Conservation (phyloP, 2,888 invertebrate species). For the Lepidocyrtoides sp. region DNA sequence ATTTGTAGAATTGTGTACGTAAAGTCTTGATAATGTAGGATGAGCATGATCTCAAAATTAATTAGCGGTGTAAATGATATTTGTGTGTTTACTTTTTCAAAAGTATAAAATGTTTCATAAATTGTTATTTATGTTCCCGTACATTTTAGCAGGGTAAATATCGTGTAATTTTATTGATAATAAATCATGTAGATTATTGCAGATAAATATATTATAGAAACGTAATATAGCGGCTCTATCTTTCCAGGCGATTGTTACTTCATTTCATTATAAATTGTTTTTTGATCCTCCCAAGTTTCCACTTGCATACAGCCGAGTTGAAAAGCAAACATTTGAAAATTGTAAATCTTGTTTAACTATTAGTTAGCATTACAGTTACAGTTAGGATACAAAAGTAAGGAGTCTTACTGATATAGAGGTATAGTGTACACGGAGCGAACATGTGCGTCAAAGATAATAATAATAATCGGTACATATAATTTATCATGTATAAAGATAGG, state of each 20-base stretch:
- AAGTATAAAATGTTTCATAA: neutral
- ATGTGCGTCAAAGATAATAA: neutral
- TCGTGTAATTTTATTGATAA: neutral
- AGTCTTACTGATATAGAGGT: neutral
- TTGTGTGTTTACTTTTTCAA: neutral
- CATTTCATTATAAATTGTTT: too few relatives aligned
- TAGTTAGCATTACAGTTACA: neutral
- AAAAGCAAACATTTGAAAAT: neutral
- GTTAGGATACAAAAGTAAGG: neutral
- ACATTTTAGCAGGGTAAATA: constrained; percentile 47
- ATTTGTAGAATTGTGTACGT: too few relatives aligned
- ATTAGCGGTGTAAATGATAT: neutral
- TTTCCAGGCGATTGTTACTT: too few relatives aligned
- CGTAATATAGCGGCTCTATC: too few relatives aligned
- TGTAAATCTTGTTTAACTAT: neutral
- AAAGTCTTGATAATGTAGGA: neutral
- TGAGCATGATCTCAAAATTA: constrained; percentile 28
- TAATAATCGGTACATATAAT: neutral
- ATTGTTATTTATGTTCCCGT: constrained; percentile 1
- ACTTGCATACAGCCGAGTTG: too few relatives aligned
- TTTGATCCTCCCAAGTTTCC: too few relatives aligned
- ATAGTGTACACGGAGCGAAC: neutral
- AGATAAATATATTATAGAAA: neutral
- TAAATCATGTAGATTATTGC: neutral
- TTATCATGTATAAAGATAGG: neutral